Evolutionary conservation across 2,888 invertebrate genomes (phyloP), one percentile per base, ranked within the genome.

Genomic region (Nipponacmea schrenckii): DNA sequence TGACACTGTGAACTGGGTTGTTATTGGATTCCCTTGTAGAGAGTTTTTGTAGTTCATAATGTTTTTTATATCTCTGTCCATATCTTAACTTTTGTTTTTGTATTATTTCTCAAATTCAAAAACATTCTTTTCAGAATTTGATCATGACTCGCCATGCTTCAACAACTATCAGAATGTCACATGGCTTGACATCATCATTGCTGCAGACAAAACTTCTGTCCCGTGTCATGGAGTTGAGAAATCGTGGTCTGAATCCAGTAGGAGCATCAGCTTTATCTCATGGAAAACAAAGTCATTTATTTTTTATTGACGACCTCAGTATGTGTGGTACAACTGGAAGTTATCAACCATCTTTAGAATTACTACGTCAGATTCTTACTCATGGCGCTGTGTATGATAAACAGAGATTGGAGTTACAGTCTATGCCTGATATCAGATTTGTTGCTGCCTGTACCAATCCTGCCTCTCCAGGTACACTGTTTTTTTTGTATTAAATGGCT

Each of bases 301-400:
- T 88, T 82, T 87, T 85, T 70, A 80, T 88, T 62, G 88, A 88
- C 71, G 88, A 88, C 74, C 81, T 88, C 20, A 86, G 82, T 74
- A 83, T 81, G 68, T 85, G 86, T 14, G 74, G 79, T 14, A 76
- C 73, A 63, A 72, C 76, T 14, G 77, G 81, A 72, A 80, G 80
- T 17, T 82, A 80, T 64, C 86, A 85, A 77, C 85, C 84, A 12
- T 79, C 83, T 1, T 74, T 88, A 63, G 88, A 88, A 77, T 70
- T 87, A 26, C 73, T 88, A 45, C 77, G 87, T n/a, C 83, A 86
- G 75, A 78, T 87, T 45, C 50, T 87, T 66, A 77, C 81, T 1
- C 79, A 81, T 67, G 79, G 81, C 20, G 80, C 82, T 4, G 75
- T 81, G 8, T 86, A 85, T 73, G 86, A 87, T 78, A 75, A 79